A percentile compares a stretch with the other conserved stretches of the same genome.
phyloP scores from a whole-genome alignment of 2,113 vertebrate genomes.

The Dermatemys mawii region DNA sequence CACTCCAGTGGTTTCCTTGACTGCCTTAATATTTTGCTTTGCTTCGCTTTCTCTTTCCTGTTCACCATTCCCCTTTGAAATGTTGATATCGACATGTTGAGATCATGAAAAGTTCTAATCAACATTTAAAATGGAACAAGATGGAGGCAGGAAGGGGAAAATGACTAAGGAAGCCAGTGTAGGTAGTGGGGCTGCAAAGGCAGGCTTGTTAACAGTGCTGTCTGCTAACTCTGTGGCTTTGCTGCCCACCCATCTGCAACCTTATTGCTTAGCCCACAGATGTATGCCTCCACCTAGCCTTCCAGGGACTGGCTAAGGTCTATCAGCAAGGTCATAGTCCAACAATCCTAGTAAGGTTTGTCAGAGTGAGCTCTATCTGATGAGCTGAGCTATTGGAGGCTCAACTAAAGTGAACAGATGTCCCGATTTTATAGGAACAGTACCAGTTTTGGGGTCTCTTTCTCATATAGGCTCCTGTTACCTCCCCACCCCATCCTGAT shows the following conservation, averaged over 20 bases:
- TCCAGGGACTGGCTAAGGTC: neutral
- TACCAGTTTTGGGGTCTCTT: too few relatives aligned
- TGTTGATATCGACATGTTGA: neutral
- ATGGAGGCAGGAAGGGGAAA: neutral
- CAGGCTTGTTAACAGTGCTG: neutral
- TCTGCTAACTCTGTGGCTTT: neutral
- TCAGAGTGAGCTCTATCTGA: constrained; percentile 66
- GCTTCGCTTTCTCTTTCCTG: too few relatives aligned
- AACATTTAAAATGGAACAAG: neutral
- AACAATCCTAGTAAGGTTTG: neutral
- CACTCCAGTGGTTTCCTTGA: neutral
- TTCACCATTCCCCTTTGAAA: neutral
- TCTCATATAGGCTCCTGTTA: too few relatives aligned
- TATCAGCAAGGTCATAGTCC: neutral
- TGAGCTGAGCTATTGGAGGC: constrained; percentile 50
- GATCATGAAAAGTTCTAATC: neutral
- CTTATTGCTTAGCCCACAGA: neutral
- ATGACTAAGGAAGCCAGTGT: neutral
- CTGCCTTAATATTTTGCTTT: neutral
- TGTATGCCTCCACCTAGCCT: neutral
- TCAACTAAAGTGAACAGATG: too few relatives aligned
- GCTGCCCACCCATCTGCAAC: neutral
- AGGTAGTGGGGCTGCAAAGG: neutral
- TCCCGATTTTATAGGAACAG: too few relatives aligned
- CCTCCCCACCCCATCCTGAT: too few relatives aligned